phyloP scores from a whole-genome alignment of 2,797 vertebrate genomes.

The Echiichthys vipera region DNA sequence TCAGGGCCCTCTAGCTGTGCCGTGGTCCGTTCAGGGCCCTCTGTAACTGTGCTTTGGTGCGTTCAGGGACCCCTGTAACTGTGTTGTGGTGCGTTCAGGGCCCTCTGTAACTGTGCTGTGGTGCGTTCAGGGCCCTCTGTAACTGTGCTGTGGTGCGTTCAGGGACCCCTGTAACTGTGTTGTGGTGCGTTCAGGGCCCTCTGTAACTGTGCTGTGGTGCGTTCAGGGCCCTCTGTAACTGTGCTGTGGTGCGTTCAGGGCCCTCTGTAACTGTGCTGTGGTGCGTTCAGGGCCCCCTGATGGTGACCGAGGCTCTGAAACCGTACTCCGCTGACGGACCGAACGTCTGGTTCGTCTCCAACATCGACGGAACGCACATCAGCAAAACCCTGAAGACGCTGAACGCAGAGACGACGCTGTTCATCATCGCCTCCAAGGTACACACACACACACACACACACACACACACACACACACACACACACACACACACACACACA shows the following conservation, averaged over 20 bases:
- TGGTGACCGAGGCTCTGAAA: slow-evolving; percentile 98
- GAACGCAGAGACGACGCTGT: slow-evolving; percentile 90
- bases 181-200: background rate
- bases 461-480: background rate
- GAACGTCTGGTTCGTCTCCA: slow-evolving; percentile 97
- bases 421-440: slow-evolving; percentile 98
- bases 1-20: background rate
- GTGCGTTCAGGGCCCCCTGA: slow-evolving; percentile 88
- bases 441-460: background rate
- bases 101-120: slow-evolving; percentile 80
- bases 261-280: background rate
- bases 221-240: background rate
- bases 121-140: slow-evolving; percentile 88
- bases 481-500: background rate
- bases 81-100: too few relatives aligned
- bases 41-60: background rate
- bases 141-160: slow-evolving; percentile 74
- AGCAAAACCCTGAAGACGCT: slow-evolving; percentile 92
- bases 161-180: background rate
- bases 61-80: background rate
- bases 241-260: background rate
- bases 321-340: slow-evolving; percentile 92
- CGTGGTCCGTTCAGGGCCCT: background rate
- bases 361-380: slow-evolving; percentile 97
- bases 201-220: background rate